A percentile compares a stretch with the other conserved stretches of the same genome.
These are phyloP conservation scores for Gari tellinella DNA, from an alignment of 2,888 invertebrate species.

Conservation along the genomic window DNA sequence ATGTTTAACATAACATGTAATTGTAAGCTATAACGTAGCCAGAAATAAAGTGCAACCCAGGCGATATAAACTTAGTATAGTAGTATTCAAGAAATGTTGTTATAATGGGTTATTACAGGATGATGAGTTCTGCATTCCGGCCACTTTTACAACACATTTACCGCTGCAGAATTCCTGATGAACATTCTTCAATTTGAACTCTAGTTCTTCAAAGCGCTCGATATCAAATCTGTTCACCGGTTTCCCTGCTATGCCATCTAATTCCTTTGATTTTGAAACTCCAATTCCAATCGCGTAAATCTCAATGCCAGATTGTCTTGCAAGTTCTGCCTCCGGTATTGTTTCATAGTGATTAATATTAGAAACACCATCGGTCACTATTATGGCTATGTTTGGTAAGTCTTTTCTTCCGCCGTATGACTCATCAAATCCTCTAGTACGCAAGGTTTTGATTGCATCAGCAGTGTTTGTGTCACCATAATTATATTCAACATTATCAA, in stretches of 20 bases:
- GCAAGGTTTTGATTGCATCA: slow-evolving; percentile 70
- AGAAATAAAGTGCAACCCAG: too few species aligned
- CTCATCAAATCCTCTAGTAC: slow-evolving; percentile 67
- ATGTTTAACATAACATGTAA: too few species aligned
- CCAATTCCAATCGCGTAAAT: slow-evolving; percentile 73
- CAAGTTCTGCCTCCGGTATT: slow-evolving; percentile 70
- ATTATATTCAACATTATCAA: slow-evolving; percentile 64
- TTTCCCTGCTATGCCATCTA: slow-evolving; percentile 75
- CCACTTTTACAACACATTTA: slow-evolving; percentile 25
- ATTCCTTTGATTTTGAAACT: slow-evolving; percentile 72
- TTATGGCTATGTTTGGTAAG: slow-evolving; percentile 72
- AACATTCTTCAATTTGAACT: slow-evolving; percentile 56
- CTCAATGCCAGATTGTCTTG: slow-evolving; percentile 64
- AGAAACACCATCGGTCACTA: slow-evolving; percentile 80
- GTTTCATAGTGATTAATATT: slow-evolving; percentile 73
- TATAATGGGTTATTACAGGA: too few species aligned
- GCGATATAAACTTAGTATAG: too few species aligned
- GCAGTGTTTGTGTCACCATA: slow-evolving; percentile 79
- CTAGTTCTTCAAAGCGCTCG: slow-evolving; percentile 70
- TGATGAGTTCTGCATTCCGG: too few species aligned
- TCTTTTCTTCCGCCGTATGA: slow-evolving; percentile 72
- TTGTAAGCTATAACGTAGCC: too few species aligned
- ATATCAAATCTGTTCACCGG: slow-evolving; percentile 72
- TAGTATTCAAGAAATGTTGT: too few species aligned
- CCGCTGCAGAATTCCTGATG: slow-evolving; percentile 58